A percentile compares a stretch with the other conserved stretches of the same genome.
Conservation (phyloP, 2,888 invertebrate genomes). For the Cabera pusaria region DNA sequence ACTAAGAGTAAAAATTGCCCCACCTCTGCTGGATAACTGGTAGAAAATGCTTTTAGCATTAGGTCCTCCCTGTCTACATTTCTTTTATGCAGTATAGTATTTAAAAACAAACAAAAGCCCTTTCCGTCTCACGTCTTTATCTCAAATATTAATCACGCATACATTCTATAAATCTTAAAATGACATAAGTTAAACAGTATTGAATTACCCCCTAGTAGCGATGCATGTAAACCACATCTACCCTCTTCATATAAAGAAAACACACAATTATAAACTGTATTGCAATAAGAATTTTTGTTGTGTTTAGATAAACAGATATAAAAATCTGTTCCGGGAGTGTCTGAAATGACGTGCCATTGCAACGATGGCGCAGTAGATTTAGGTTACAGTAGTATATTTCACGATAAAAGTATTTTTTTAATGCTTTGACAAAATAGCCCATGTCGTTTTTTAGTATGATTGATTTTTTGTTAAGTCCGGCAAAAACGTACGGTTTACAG, state of each 20-base stretch:
- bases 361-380: conserved; percentile 9
- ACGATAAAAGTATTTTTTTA: too few species aligned
- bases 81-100: too few species aligned
- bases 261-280: conserved; percentile 36
- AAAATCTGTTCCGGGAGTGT: conserved; percentile 74
- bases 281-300: conserved; percentile 19
- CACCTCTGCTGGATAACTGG: too few species aligned
- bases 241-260: conserved; percentile 26
- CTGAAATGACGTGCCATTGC: conserved; percentile 66
- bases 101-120: conserved; percentile 12
- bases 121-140: conserved; percentile 30
- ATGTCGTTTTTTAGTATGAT: too few species aligned
- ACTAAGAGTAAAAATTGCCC: too few species aligned
- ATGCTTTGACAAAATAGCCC: too few species aligned
- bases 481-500: too few species aligned
- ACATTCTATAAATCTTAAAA: conserved; percentile 52
- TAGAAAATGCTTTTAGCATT: too few species aligned
- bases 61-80: too few species aligned
- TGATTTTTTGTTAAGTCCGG: too few species aligned
- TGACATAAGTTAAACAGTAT: conserved; percentile 74
- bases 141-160: conserved; percentile 45
- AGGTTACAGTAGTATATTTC: conserved; percentile 5
- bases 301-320: conserved; percentile 43
- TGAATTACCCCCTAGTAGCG: conserved; percentile 56
- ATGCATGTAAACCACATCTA: conserved; percentile 26